phyloP scores from a whole-genome alignment of 2,113 vertebrate genomes.

The Macrotis lagotis region DNA sequence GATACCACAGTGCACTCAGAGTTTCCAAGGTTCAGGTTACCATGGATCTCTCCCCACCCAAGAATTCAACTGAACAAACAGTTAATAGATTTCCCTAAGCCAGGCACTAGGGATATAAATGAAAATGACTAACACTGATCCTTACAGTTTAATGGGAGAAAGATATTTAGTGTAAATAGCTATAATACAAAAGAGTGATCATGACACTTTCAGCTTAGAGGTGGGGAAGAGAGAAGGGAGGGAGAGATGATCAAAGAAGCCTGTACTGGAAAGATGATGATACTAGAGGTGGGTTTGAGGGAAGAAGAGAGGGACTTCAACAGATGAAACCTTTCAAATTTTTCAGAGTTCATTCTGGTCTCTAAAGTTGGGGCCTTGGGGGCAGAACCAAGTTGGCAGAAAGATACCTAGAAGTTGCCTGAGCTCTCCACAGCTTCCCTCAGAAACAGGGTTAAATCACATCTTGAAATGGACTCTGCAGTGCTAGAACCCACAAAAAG shows the following conservation, averaged over 20 bases:
- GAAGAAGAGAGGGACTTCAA: background rate
- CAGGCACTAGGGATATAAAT: background rate
- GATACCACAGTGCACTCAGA: background rate
- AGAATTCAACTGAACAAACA: background rate
- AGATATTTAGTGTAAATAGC: background rate
- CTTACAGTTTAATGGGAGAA: background rate
- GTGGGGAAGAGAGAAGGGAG: background rate
- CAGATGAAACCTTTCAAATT: background rate
- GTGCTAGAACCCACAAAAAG: no score
- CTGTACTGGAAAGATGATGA: background rate
- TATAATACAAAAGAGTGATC: background rate
- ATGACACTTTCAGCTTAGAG: background rate
- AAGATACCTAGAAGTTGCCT: no score
- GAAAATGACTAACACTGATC: background rate
- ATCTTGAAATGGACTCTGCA: no score
- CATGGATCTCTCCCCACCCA: background rate
- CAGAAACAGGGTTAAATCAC: no score
- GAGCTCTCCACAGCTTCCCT: no score
- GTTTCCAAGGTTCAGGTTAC: background rate
- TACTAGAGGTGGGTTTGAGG: background rate
- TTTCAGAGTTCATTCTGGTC: background rate
- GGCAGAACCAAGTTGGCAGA: no score
- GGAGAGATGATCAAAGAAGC: background rate
- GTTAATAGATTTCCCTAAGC: background rate
- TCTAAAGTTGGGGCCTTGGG: background rate